Conservation (phyloP, 2,113 vertebrate species). For the Rhipidura dahli region DNA sequence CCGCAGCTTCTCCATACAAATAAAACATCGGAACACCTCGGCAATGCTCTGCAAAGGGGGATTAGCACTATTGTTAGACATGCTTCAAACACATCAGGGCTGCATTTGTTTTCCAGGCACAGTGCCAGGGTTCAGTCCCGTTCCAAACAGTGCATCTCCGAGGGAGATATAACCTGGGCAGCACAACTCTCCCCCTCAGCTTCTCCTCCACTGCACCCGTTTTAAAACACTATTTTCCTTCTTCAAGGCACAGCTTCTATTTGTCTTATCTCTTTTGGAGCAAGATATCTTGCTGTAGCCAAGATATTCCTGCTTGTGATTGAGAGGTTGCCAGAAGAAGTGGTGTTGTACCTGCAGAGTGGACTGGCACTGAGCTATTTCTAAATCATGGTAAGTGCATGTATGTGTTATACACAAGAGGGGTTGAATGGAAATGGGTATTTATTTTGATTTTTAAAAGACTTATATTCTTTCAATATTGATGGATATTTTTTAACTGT, state of each 20-base stretch:
- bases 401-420: neutral
- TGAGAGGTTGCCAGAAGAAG: neutral
- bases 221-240: neutral
- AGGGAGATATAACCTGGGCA: neutral
- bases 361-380: neutral
- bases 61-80: neutral
- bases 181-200: neutral
- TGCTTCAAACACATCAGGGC: neutral
- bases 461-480: neutral
- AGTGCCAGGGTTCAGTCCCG: neutral
- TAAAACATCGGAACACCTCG: conserved; percentile 98
- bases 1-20: conserved; percentile 98
- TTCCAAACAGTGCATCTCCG: neutral
- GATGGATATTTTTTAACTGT: neutral
- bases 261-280: neutral
- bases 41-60: conserved; percentile 87
- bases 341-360: neutral
- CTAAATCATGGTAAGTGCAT: neutral
- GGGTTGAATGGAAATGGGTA: fast-evolving
- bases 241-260: neutral
- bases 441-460: fast-evolving
- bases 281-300: neutral
- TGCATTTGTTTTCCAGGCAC: neutral
- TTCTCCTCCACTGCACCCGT: neutral
- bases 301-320: neutral